Percentiles rank a stretch among this genome's conserved stretches.
phyloP scores from a whole-genome alignment of 2,888 invertebrate genomes.

The Sicus ferrugineus region DNA sequence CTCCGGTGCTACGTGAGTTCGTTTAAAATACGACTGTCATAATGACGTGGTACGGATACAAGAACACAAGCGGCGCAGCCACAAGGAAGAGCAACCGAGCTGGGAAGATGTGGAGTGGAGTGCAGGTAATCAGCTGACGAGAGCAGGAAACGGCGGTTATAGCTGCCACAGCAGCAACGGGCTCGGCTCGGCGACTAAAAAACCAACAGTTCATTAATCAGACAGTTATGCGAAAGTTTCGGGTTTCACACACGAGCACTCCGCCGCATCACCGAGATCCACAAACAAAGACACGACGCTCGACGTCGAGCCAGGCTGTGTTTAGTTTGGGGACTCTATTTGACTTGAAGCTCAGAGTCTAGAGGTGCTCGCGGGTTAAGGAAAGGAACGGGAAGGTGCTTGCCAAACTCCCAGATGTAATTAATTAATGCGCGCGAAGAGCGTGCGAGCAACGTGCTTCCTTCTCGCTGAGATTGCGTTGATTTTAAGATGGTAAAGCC shows the following conservation, averaged over 20 bases:
- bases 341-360: not conserved
- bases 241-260: conserved; percentile 15
- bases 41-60: not conserved
- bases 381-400: not conserved
- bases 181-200: not conserved
- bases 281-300: not conserved
- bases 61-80: not conserved
- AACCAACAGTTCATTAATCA: conserved; percentile 54
- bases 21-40: conserved; percentile 33
- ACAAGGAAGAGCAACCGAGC: no score
- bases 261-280: not conserved
- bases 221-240: conserved; percentile 39
- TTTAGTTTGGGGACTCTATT: not conserved
- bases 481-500: conserved; percentile 45
- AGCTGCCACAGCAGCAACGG: not conserved
- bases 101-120: not conserved
- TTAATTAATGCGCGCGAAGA: conserved; percentile 55
- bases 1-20: conserved; percentile 38
- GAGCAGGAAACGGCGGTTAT: conserved; percentile 41
- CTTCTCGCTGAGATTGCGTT: conserved; percentile 52
- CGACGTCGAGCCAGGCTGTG: not conserved
- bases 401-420: conserved; percentile 39
- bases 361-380: not conserved
- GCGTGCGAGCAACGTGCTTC: conserved; percentile 50
- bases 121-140: conserved; percentile 46